phyloP scores from a whole-genome alignment of 2,113 vertebrate species.

The Pedionomus torquatus region DNA sequence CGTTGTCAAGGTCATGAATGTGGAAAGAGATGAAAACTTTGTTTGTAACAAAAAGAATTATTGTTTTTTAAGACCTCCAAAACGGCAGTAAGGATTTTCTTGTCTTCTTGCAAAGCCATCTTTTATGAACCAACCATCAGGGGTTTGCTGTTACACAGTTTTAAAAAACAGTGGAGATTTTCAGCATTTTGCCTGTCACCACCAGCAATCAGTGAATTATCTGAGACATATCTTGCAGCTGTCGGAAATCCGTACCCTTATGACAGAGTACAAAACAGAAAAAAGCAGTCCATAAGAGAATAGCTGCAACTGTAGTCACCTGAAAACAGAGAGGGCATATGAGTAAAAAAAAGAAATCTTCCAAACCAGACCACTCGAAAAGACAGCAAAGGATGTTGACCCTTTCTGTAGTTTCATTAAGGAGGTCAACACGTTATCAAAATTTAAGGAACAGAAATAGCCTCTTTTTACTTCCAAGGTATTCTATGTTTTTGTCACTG shows the following conservation, averaged over 20 bases:
- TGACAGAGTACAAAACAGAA: constrained; percentile 11
- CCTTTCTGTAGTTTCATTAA: constrained; percentile 8
- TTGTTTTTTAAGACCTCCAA: background rate
- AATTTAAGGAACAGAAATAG: constrained; percentile 9
- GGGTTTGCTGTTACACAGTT: constrained; percentile 1
- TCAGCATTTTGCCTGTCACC: constrained; percentile 27
- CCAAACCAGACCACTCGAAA: background rate
- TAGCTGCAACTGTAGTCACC: background rate
- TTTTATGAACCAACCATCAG: background rate
- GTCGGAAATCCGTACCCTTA: background rate
- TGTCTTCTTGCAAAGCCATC: background rate
- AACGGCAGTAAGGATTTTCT: background rate
- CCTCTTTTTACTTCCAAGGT: background rate
- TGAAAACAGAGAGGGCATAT: background rate
- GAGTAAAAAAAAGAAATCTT: constrained; percentile 27
- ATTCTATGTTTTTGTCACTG: background rate
- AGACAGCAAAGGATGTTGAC: constrained; percentile 29
- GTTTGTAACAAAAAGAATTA: background rate
- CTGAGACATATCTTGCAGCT: constrained; percentile 22
- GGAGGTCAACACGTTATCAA: constrained; percentile 7
- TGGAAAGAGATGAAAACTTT: background rate
- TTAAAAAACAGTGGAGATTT: constrained; percentile 7
- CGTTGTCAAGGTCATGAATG: background rate
- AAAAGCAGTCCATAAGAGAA: background rate
- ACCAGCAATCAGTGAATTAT: background rate